phyloP scores from a whole-genome alignment of 2,797 vertebrate genomes.

The Aldrovandia affinis region DNA sequence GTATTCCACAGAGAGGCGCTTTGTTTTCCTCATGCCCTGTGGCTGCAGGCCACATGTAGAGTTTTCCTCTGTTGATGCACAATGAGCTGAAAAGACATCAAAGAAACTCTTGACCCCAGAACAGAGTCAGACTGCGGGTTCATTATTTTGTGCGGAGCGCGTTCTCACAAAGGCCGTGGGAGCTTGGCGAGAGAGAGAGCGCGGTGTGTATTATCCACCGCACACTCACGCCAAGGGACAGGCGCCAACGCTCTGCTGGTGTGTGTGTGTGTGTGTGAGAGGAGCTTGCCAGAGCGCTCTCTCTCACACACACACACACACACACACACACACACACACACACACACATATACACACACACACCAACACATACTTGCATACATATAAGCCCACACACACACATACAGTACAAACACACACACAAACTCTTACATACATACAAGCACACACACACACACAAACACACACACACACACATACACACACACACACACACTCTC shows the following conservation, averaged over 20 bases:
- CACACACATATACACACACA: no score
- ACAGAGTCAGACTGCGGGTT: neutral
- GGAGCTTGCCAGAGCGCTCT: no score
- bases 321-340: no score
- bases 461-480: no score
- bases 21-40: neutral
- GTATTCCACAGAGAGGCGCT: no score
- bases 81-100: neutral
- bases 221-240: no score
- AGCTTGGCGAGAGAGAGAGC: constrained; percentile 16
- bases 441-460: no score
- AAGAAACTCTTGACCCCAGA: constrained; percentile 19
- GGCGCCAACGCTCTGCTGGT: neutral
- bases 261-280: no score
- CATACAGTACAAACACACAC: no score
- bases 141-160: constrained; percentile 14
- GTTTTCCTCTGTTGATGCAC: neutral
- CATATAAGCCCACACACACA: neutral
- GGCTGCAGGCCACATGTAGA: neutral
- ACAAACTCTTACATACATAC: no score
- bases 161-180: constrained; percentile 15
- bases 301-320: no score
- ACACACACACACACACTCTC: neutral
- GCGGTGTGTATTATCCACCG: constrained; percentile 28
- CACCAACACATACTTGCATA: no score